Conservation (phyloP, 2,113 vertebrate genomes). For the Ptilonorhynchus violaceus region DNA sequence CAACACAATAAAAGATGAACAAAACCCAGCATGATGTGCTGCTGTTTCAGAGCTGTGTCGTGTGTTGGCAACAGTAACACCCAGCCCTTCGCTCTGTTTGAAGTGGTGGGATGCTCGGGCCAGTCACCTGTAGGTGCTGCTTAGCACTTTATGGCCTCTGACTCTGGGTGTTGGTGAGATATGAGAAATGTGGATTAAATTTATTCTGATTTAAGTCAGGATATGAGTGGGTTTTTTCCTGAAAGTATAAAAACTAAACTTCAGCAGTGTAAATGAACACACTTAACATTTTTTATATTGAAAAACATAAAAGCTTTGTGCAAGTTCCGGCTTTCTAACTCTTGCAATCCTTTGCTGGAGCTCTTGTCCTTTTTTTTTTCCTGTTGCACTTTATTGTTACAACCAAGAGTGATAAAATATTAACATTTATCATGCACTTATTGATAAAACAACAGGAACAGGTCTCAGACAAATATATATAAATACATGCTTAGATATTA, state of each 20-base stretch:
- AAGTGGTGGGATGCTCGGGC: background rate
- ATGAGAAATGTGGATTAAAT: background rate
- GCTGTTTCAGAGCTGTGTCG: background rate
- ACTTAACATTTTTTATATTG: background rate
- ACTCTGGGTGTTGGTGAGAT: background rate
- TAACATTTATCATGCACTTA: background rate
- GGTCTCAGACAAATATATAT: background rate
- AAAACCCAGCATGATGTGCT: background rate
- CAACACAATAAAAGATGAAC: background rate
- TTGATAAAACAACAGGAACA: background rate
- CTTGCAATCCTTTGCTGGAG: background rate
- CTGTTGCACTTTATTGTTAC: background rate
- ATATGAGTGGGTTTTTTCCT: background rate
- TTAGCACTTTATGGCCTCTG: background rate
- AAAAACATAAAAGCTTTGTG: background rate
- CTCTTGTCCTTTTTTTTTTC: background rate
- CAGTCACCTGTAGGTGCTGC: background rate
- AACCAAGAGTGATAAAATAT: background rate
- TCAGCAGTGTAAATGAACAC: background rate
- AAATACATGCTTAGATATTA: background rate
- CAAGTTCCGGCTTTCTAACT: background rate
- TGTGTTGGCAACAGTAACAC: background rate
- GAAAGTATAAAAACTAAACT: background rate
- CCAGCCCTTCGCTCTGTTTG: background rate
- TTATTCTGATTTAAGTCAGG: background rate